Base-by-base conservation (phyloP, 2,888 invertebrate genomes). In the Nycteola revayana region DNA sequence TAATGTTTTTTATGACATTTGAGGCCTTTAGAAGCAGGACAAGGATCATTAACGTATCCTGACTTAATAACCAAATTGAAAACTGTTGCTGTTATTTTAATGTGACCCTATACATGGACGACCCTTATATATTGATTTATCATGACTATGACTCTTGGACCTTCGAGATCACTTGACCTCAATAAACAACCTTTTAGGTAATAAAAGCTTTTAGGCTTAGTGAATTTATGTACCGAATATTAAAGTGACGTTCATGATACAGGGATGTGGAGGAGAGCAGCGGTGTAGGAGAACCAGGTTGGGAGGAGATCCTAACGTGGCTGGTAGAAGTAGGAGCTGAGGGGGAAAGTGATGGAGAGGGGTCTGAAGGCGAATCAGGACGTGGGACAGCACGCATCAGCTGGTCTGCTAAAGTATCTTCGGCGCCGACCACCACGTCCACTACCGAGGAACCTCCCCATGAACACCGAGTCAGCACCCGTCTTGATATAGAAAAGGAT, bases 271-370 rank as follows among this genome's bases (percentile, higher is more conserved):
- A 82, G 47, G 85, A 83, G 36, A 71, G 47, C 27, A 67, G 69
- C 25, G 80, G 86, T 2, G 77, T 85, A 5, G 85, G 79, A 2
- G 85, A 86, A 7, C 80, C 86, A 1, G 86, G 83, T 0, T 87
- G 93, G 56, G 94, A 95, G 68, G 97, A 98, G 81, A 93, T 98
- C 32, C 94, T 98, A 70, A 94, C 96, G 10, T 98, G 97, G 96
- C 86, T 97, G 49, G 91, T 98, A 49, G 97, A 98, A 85, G 96
- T 98, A 3, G 96, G 93, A 66, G 96, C 93, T 3, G 96, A 93
- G 44, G 92, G 94, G 7, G 95, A 87, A 43, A 79, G 85, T 0
- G 88, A 88, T 20, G 75, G 72, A 0, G 88, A 87, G 34, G 85
- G 78, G 0, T 77, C 85, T 0, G 88, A 88, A 42, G 88, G 85